Percentiles rank a stretch among this genome's conserved stretches.
phyloP scores from a whole-genome alignment of 2,797 vertebrate species.

The Hemitrygon akajei region DNA sequence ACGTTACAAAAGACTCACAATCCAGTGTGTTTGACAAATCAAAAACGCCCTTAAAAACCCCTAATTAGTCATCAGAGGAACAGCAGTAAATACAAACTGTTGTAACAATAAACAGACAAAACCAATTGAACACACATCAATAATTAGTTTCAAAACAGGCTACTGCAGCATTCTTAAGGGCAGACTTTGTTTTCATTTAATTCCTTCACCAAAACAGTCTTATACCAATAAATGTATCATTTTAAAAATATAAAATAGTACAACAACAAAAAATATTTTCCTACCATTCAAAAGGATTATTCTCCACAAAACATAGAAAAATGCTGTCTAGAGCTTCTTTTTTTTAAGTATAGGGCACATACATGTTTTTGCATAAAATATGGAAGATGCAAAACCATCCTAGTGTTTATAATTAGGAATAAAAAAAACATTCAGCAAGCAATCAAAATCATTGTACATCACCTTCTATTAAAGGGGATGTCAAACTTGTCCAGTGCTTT shows the following conservation, averaged over 20 bases:
- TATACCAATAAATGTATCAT: constrained; percentile 75
- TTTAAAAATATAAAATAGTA: constrained; percentile 77
- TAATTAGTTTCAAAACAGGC: constrained; percentile 74
- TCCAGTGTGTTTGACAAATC: constrained; percentile 99
- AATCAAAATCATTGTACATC: constrained; percentile 41
- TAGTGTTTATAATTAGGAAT: constrained; percentile 47
- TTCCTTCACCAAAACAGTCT: constrained; percentile 59
- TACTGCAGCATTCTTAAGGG: constrained; percentile 99
- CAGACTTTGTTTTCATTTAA: constrained; percentile 64
- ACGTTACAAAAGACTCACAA: constrained; percentile 79
- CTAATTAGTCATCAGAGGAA: constrained; percentile 91
- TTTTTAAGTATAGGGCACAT: constrained; percentile 38
- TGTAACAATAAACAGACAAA: constrained; percentile 83
- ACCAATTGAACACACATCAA: constrained; percentile 79
- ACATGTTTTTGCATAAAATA: constrained; percentile 70
- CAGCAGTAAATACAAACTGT: constrained; percentile 98
- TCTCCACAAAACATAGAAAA: constrained; percentile 72
- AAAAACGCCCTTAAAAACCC: constrained; percentile 76
- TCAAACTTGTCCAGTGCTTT: constrained; percentile 38
- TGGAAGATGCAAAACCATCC: constrained; percentile 64
- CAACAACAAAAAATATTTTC: constrained; percentile 76
- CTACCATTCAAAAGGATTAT: constrained; percentile 72
- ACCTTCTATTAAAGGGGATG: constrained; percentile 29
- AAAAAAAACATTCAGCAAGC: constrained; percentile 55
- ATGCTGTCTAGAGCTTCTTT: constrained; percentile 40